Conservation (phyloP, 2,888 invertebrate species). For the Athalia rosae region DNA sequence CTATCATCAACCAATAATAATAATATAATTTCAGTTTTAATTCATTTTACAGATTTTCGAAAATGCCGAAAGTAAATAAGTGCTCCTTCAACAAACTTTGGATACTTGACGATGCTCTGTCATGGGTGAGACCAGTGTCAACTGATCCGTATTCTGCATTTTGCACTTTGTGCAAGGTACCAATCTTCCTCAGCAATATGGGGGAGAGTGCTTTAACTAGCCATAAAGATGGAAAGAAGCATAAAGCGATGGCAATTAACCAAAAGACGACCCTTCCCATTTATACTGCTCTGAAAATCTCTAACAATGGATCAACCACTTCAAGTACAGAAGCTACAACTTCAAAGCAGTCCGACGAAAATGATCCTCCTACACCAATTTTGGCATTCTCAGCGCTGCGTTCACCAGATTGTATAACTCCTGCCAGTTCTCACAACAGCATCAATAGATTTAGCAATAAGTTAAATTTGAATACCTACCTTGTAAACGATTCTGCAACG, state of each 20-base stretch:
- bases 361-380: slow-evolving; percentile 16
- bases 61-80: slow-evolving; percentile 8
- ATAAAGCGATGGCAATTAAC: slow-evolving; percentile 28
- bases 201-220: slow-evolving; percentile 25
- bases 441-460: slow-evolving; percentile 16
- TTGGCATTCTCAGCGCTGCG: slow-evolving; percentile 13
- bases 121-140: slow-evolving; percentile 29
- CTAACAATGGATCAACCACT: slow-evolving; percentile 24
- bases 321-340: slow-evolving; percentile 20
- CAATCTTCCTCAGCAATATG: slow-evolving; percentile 24
- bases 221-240: slow-evolving; percentile 23
- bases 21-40: background rate
- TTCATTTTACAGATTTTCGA: slow-evolving; percentile 21
- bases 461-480: slow-evolving; percentile 19
- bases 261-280: slow-evolving; percentile 20
- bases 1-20: slow-evolving; percentile 7
- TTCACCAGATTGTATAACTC: slow-evolving; percentile 29
- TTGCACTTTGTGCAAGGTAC: slow-evolving; percentile 28
- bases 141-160: slow-evolving; percentile 35
- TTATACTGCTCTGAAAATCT: slow-evolving; percentile 22
- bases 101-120: slow-evolving; percentile 23
- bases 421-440: slow-evolving; percentile 27
- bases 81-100: slow-evolving; percentile 25
- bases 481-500: slow-evolving; percentile 33
- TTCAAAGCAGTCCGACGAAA: background rate